These are phyloP conservation scores for Origma solitaria DNA, from an alignment of 2,113 vertebrate genomes.

Conservation along the genomic window DNA sequence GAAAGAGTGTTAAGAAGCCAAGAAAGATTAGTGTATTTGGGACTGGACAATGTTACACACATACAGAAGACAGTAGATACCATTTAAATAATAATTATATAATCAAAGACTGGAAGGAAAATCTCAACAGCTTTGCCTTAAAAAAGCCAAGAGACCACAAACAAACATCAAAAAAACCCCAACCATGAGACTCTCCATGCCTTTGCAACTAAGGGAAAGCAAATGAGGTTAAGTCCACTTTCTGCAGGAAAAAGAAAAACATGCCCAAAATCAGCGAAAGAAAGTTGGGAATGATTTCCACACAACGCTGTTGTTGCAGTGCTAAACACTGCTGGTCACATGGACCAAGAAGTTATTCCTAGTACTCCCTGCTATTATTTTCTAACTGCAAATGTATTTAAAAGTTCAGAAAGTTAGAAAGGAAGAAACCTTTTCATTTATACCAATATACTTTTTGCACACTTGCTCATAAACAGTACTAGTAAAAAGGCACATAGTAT, in stretches of 20 bases:
- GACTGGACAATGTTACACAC: background rate
- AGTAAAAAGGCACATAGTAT: background rate
- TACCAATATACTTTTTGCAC: background rate
- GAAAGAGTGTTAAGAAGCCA: background rate
- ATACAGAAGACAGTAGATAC: background rate
- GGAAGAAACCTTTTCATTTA: background rate
- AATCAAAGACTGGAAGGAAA: background rate
- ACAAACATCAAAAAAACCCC: background rate
- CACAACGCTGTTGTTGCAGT: background rate
- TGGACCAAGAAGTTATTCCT: background rate
- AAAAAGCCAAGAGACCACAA: background rate
- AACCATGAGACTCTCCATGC: rapidly evolving
- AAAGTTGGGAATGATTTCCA: background rate
- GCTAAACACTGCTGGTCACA: background rate
- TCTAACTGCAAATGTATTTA: background rate
- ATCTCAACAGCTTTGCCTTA: background rate
- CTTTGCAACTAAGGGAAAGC: background rate
- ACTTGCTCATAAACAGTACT: background rate
- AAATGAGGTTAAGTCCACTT: background rate
- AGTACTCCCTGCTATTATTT: background rate
- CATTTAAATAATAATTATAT: background rate
- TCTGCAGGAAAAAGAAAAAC: background rate
- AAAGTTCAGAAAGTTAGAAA: background rate
- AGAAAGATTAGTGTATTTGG: background rate
- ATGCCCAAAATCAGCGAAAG: background rate